A percentile compares a stretch with the other conserved stretches of the same genome.
These are phyloP conservation scores for Drosophila navojoa DNA, from an alignment of 1,140 invertebrate species.

Conservation along the genomic window DNA sequence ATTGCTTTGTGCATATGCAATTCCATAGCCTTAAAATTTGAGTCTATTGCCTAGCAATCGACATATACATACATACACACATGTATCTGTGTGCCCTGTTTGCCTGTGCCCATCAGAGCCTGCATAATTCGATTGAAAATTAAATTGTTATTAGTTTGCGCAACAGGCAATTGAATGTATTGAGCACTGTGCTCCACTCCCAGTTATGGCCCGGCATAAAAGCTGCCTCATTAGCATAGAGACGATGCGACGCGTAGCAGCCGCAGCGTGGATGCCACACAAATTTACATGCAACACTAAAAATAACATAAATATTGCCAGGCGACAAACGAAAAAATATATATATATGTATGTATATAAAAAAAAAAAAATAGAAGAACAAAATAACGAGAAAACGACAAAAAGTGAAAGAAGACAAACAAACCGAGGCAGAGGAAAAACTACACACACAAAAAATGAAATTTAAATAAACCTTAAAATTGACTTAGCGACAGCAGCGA, in stretches of 20 bases:
- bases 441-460: constrained; percentile 61
- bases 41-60: neutral
- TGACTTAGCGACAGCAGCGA: constrained; percentile 63
- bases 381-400: constrained; percentile 15
- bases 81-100: constrained; percentile 15
- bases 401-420: constrained; percentile 20
- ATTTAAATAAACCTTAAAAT: constrained; percentile 80
- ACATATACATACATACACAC: neutral
- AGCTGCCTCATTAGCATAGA: constrained; percentile 61
- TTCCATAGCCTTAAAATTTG: constrained; percentile 33
- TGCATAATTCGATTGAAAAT: constrained; percentile 77
- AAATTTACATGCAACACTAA: constrained; percentile 76
- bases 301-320: constrained; percentile 57
- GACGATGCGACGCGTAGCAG: neutral
- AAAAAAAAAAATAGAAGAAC: constrained; percentile 1
- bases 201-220: constrained; percentile 66
- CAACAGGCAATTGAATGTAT: constrained; percentile 54
- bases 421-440: constrained; percentile 42
- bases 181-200: constrained; percentile 32
- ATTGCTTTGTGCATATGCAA: constrained; percentile 70
- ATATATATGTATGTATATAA: neutral
- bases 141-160: constrained; percentile 76
- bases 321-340: constrained; percentile 27
- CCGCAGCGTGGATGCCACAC: constrained; percentile 18
- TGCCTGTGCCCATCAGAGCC: constrained; percentile 47